Evolutionary conservation across 2,797 vertebrate species (phyloP).

Genomic region (Microtus agrestis): DNA sequence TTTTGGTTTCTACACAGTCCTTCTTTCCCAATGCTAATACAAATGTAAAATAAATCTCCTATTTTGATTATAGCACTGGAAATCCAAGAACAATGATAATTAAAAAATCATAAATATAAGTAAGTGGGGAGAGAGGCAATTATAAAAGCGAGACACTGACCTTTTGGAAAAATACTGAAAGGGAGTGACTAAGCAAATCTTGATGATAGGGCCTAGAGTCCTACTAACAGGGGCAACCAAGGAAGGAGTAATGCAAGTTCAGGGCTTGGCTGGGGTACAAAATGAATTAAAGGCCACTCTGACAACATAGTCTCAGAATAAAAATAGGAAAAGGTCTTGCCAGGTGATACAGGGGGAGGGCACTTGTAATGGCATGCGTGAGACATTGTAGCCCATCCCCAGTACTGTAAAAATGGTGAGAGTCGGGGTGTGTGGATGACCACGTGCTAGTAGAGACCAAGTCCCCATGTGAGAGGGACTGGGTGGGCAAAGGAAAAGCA

Average conservation of each 20-base stretch:
- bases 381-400: background rate
- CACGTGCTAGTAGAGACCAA: background rate
- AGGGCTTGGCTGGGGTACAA: background rate
- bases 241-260: background rate
- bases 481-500: background rate
- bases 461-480: rapidly evolving
- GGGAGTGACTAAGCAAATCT: background rate
- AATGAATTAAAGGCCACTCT: background rate
- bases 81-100: background rate
- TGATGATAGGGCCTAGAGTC: too few species aligned
- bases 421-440: background rate
- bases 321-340: background rate
- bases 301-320: background rate
- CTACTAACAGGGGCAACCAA: background rate
- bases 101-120: background rate
- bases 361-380: background rate
- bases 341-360: too few species aligned
- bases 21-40: background rate
- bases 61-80: background rate
- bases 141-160: background rate
- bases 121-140: background rate
- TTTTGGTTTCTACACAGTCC: background rate
- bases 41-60: background rate
- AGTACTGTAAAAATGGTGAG: background rate
- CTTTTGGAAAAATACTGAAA: background rate